phyloP scores from a whole-genome alignment of 2,113 vertebrate species.

The Tychaedon coryphoeus region DNA sequence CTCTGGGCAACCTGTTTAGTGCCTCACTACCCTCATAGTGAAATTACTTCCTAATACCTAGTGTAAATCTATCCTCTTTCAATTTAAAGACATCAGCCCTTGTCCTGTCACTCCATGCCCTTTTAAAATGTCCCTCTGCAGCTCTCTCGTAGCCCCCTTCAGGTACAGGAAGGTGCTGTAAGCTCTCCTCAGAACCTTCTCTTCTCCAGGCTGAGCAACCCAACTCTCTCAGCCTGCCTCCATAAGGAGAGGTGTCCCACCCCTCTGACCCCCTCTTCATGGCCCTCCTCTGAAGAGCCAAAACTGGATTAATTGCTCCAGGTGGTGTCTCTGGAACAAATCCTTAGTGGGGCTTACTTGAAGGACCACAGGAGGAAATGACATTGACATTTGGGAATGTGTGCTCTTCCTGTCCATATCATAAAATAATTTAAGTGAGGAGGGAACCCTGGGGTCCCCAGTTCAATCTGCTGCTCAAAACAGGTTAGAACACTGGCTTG shows the following conservation, averaged over 20 bases:
- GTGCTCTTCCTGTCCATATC: background rate
- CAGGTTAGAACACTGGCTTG: background rate
- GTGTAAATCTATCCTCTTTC: background rate
- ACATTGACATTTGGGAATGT: background rate
- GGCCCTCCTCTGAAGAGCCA: background rate
- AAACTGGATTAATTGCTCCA: rapidly evolving
- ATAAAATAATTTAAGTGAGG: background rate
- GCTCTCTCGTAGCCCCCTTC: background rate
- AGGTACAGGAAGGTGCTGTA: background rate
- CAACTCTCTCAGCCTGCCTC: background rate
- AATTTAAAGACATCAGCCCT: background rate
- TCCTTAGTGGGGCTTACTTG: background rate
- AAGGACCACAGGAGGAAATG: background rate
- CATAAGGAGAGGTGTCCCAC: background rate
- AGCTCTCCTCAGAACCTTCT: background rate
- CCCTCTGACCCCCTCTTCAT: background rate
- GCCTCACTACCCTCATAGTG: background rate
- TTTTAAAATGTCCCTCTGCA: background rate
- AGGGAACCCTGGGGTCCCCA: background rate
- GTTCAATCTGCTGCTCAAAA: background rate
- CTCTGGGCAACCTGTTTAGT: background rate
- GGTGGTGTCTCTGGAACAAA: background rate
- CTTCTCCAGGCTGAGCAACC: background rate
- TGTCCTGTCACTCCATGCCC: background rate
- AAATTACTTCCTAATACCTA: background rate